These are phyloP conservation scores for Ethmia dodecea DNA, from an alignment of 2,888 invertebrate species.

Conservation along the genomic window DNA sequence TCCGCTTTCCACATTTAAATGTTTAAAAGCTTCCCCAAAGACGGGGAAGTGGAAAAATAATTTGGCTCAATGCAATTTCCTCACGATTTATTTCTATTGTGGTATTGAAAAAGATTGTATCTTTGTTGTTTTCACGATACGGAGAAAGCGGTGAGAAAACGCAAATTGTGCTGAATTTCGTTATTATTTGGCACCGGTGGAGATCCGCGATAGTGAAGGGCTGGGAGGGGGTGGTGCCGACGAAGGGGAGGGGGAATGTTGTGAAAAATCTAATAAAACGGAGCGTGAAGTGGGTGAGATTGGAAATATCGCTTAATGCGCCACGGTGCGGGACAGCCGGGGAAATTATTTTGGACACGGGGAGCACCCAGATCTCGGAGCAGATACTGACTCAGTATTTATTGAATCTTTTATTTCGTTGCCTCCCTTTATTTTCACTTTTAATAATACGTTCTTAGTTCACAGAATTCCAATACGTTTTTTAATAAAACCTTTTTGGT, in stretches of 20 bases:
- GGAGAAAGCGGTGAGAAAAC: conserved; percentile 31
- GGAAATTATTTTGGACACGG: conserved; percentile 23
- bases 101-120: conserved; percentile 40
- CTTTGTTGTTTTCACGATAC: conserved; percentile 31
- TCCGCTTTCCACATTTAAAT: conserved; percentile 31
- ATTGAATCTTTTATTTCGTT: too few relatives aligned
- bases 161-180: conserved; percentile 57
- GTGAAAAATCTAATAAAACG: conserved; percentile 56
- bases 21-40: conserved; percentile 28
- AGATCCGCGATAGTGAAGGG: conserved; percentile 44
- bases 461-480: too few relatives aligned
- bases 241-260: conserved; percentile 26
- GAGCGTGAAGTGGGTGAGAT: conserved; percentile 38
- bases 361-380: not conserved
- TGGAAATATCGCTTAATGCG: conserved; percentile 49
- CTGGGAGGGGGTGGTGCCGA: conserved; percentile 34
- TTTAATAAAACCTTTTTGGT: too few relatives aligned
- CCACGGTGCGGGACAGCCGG: conserved; percentile 5
- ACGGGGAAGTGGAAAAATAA: not conserved
- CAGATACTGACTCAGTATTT: too few relatives aligned
- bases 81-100: conserved; percentile 38
- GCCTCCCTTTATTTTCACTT: too few relatives aligned
- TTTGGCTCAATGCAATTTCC: conserved; percentile 16
- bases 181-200: conserved; percentile 55
- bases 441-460: too few relatives aligned